These are phyloP conservation scores for Anguilla japonica DNA, from an alignment of 2,113 vertebrate species.

Conservation along the genomic window DNA sequence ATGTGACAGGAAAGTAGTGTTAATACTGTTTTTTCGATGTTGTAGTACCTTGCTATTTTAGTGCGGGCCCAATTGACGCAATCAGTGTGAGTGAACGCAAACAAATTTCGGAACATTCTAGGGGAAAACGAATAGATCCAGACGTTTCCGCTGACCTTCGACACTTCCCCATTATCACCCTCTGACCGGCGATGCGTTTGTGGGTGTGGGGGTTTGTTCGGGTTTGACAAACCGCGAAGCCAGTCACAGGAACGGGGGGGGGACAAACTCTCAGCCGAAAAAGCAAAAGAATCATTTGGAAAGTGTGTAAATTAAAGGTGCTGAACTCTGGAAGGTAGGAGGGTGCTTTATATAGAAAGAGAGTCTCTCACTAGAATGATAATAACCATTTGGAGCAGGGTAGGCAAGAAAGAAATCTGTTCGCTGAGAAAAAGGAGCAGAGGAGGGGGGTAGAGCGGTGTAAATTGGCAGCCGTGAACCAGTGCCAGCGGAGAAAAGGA, in stretches of 20 bases:
- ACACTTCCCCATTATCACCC: conserved; percentile 1
- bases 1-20: too few relatives aligned
- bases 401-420: background rate
- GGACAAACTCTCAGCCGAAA: background rate
- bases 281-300: background rate
- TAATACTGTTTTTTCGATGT: too few relatives aligned
- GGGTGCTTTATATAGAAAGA: background rate
- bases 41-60: background rate
- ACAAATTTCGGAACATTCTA: background rate
- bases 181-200: background rate
- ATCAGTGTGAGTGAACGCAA: background rate
- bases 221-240: too few relatives aligned
- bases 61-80: background rate
- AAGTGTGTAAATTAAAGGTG: background rate
- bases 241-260: background rate
- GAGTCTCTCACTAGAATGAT: background rate
- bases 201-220: background rate
- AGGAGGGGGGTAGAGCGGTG: background rate
- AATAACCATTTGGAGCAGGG: background rate
- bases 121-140: background rate
- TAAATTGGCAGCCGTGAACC: background rate
- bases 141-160: background rate
- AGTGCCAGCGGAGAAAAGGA: too few relatives aligned
- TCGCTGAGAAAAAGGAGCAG: background rate
- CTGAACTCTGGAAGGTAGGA: background rate